Evolutionary conservation across 2,797 vertebrate genomes (phyloP).

Genomic region (Sciurus carolinensis): DNA sequence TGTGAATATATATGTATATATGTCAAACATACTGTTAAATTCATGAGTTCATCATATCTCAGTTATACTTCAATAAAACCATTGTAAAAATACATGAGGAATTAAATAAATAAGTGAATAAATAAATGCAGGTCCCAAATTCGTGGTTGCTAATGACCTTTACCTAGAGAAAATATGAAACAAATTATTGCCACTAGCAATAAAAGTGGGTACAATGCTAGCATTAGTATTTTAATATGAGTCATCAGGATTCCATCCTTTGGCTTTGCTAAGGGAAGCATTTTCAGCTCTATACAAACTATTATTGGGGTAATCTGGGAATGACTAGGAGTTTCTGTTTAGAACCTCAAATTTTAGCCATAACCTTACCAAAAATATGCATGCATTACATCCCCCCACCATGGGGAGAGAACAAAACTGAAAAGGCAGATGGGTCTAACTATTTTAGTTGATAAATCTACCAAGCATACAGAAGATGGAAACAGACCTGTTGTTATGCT

Average conservation of each 20-base stretch:
- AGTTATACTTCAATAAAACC: background rate
- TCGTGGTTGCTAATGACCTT: background rate
- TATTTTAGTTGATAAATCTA: slow-evolving; percentile 44
- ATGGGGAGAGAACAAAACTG: slow-evolving; percentile 7
- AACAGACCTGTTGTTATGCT: slow-evolving; percentile 35
- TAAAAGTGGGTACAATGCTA: background rate
- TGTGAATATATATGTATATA: background rate
- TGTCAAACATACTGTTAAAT: background rate
- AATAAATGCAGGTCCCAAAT: background rate
- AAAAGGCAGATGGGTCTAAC: background rate
- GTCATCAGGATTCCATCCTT: background rate
- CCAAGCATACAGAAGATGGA: background rate
- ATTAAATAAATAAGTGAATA: background rate
- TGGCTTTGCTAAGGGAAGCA: background rate
- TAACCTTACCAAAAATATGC: background rate
- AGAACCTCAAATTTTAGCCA: background rate
- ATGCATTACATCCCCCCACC: background rate
- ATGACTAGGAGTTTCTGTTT: background rate
- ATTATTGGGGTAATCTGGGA: background rate
- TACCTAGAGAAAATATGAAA: background rate
- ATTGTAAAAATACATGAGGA: background rate
- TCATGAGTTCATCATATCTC: background rate
- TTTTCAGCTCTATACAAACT: background rate
- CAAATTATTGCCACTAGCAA: background rate
- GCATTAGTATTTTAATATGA: background rate